A percentile compares a stretch with the other conserved stretches of the same genome.
Evolutionary conservation across 2,113 vertebrate species (phyloP).

Genomic region (Vombatus ursinus): DNA sequence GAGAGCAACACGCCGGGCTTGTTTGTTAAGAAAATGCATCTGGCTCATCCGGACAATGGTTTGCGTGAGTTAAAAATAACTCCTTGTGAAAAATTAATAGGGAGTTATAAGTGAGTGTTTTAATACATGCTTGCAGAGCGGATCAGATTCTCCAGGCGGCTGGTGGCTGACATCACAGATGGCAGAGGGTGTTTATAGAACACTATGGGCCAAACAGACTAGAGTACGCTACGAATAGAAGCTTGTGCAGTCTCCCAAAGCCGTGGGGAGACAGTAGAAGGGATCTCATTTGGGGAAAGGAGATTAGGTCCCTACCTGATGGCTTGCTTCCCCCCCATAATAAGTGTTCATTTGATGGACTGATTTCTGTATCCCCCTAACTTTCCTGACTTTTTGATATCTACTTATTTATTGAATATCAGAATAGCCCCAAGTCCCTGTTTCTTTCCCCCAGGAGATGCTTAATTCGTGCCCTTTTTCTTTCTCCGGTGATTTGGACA

Average conservation of each 20-base stretch:
- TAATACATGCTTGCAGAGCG: constrained; percentile 74
- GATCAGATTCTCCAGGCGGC: constrained; percentile 62
- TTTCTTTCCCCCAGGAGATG: background rate
- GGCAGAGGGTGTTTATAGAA: constrained; percentile 45
- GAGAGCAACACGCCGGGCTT: constrained; percentile 63
- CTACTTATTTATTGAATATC: constrained; percentile 43
- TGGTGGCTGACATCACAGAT: constrained; percentile 70
- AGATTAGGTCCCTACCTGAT: constrained; percentile 9
- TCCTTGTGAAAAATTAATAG: constrained; percentile 80
- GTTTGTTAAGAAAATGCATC: constrained; percentile 79
- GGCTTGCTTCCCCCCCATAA: constrained; percentile 25
- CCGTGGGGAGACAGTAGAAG: constrained; percentile 41
- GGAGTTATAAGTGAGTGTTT: constrained; percentile 79
- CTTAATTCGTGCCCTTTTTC: background rate
- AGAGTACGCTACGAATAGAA: constrained; percentile 36
- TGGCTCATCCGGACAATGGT: constrained; percentile 74
- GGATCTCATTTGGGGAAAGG: constrained; percentile 41
- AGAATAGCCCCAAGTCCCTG: background rate
- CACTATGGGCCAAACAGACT: constrained; percentile 9
- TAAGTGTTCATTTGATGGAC: background rate
- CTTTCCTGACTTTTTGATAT: constrained; percentile 39
- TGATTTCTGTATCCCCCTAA: constrained; percentile 6
- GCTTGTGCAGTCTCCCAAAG: constrained; percentile 56
- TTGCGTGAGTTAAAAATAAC: constrained; percentile 79
- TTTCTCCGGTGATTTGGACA: background rate